Evolutionary conservation across 1,140 invertebrate species (phyloP).

Genomic region (Atta texana): DNA sequence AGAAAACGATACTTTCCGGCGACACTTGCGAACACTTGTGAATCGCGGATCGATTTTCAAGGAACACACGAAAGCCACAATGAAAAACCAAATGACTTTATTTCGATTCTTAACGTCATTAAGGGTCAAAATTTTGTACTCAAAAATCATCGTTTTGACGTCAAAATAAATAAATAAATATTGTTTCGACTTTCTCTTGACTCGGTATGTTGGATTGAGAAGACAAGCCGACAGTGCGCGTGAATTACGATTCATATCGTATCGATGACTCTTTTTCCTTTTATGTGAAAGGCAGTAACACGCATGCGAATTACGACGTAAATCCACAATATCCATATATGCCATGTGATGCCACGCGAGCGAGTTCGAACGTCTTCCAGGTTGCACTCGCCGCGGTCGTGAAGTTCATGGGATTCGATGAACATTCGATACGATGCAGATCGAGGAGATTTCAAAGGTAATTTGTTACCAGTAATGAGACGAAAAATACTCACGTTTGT

Average conservation of each 20-base stretch:
- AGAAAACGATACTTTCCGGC: neutral
- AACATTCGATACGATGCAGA: neutral
- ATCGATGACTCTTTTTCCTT: neutral
- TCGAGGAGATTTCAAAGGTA: neutral
- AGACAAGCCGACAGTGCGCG: neutral
- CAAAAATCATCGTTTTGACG: too few species aligned
- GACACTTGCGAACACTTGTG: conserved; percentile 23
- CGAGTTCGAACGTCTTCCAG: neutral
- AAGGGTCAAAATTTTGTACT: too few species aligned
- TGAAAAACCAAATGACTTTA: too few species aligned
- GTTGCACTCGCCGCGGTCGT: neutral
- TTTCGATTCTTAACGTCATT: too few species aligned
- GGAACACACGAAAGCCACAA: too few species aligned
- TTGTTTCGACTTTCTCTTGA: too few species aligned
- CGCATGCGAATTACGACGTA: neutral
- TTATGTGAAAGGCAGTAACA: neutral
- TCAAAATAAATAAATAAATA: too few species aligned
- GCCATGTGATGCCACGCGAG: neutral
- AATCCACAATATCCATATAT: neutral
- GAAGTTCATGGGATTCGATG: neutral
- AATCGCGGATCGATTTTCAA: too few species aligned
- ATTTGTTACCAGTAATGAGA: neutral
- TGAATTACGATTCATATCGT: conserved; percentile 17
- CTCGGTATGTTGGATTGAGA: too few species aligned
- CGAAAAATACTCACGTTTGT: conserved; percentile 4